Base-by-base conservation (phyloP, 1,140 invertebrate species). In the Papilio xuthus region DNA sequence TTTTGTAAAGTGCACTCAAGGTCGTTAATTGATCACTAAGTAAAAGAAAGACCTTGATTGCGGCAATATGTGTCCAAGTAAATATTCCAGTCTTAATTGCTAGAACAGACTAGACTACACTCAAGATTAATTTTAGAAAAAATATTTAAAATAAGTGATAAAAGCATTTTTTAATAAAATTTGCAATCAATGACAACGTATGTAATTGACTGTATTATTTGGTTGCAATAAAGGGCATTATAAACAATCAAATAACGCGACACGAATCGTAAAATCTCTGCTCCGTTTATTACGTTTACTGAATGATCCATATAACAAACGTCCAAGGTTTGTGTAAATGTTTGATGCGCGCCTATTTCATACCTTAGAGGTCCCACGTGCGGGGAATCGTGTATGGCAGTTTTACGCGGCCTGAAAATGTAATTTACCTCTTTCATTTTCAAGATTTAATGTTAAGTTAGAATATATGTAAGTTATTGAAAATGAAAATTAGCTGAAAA, bases 301-400 rank as follows among this genome's bases (percentile, higher is more conserved):
- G 86, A 90, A 91, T 86, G 87, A 86, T 83, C 83, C 82, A 79
- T 83, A 85, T 90, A 89, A 92, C 85, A 75, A 84, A 86, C 86
- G 83, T 88, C 80, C 89, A 75, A 84, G 83, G 80, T 77, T 80
- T 79, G 75, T 81, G 78, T 89, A 80, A 90, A 89, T 86, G 28
- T 86, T 86, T 89, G 81, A 91, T 87, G 84, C 81, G 78, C 83
- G 78, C 73, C 78, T 77, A 79, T 85, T 82, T 71, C 73, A 81
- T 80, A 69, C 77, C 67, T 71, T 63, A 73, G 75, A 73, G 69
- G 78, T 70, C 42, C 82, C 79, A 81, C 79, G 82, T 85, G 77
- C 79, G 77, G 73, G 56, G 79, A 83, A 84, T 88, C 63, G 63
- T 75, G 70, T 37, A 76, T 74, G 63, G 47, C 41, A n/a, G 37